Conservation (phyloP, 2,113 vertebrate genomes). For the Laterallus jamaicensis region DNA sequence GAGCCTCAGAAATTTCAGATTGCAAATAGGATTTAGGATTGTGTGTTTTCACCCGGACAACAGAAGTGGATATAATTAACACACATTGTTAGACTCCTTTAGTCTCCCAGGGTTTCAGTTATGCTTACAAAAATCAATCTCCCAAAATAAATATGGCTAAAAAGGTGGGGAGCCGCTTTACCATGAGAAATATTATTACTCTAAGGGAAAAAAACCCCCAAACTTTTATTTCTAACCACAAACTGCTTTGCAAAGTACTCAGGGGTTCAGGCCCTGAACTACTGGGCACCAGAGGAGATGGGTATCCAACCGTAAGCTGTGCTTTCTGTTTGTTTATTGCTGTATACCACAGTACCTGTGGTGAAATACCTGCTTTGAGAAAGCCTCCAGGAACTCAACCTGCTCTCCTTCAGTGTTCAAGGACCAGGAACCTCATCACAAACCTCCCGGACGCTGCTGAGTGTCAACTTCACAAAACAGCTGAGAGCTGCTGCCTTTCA, state of each 20-base stretch:
- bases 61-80: constrained; percentile 69
- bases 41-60: constrained; percentile 59
- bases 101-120: constrained; percentile 65
- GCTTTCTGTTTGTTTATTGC: accelerated
- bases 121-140: constrained; percentile 65
- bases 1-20: constrained; percentile 56
- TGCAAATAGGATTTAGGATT: constrained; percentile 69
- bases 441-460: not conserved
- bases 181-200: not conserved
- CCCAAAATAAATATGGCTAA: constrained; percentile 52
- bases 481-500: not conserved
- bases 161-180: constrained; percentile 20
- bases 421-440: not conserved
- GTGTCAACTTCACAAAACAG: not conserved
- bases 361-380: not conserved
- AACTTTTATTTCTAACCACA: not conserved
- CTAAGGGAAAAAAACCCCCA: too few species aligned
- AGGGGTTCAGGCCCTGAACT: not conserved
- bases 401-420: not conserved
- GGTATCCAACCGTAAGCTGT: not conserved
- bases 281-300: not conserved
- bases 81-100: constrained; percentile 70
- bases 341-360: not conserved
- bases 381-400: not conserved
- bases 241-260: not conserved